phyloP scores from a whole-genome alignment of 2,888 invertebrate species.

The Imbricaverruca yamaguchii region DNA sequence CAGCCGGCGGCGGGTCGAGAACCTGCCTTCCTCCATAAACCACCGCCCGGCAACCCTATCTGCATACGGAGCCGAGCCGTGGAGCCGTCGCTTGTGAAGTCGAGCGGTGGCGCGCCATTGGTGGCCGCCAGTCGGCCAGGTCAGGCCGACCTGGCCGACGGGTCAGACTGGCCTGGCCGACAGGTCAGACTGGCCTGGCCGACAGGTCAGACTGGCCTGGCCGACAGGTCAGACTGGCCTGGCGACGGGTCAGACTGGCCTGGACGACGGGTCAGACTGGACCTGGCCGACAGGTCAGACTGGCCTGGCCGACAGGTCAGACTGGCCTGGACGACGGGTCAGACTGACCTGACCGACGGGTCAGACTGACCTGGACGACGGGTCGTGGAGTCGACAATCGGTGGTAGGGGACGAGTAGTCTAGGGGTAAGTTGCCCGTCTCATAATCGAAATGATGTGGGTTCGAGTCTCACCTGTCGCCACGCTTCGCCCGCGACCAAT shows the following conservation, averaged over 20 bases:
- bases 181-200: background rate
- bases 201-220: background rate
- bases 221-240: background rate
- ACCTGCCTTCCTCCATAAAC: slow-evolving; percentile 19
- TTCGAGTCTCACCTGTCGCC: too few species aligned
- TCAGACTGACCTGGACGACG: background rate
- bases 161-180: background rate
- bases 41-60: slow-evolving; percentile 8
- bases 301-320: background rate
- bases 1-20: slow-evolving; percentile 2
- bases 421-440: too few species aligned
- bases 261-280: background rate
- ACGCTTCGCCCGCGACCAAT: too few species aligned
- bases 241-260: background rate
- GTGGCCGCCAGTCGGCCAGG: too few species aligned
- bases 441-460: too few species aligned
- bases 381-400: too few species aligned
- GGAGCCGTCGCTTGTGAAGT: background rate
- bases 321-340: background rate
- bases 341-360: background rate
- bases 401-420: too few species aligned
- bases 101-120: background rate
- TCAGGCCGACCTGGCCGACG: background rate
- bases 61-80: background rate
- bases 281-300: background rate